phyloP scores from a whole-genome alignment of 2,888 invertebrate species.

The Drosophila maculinotata region DNA sequence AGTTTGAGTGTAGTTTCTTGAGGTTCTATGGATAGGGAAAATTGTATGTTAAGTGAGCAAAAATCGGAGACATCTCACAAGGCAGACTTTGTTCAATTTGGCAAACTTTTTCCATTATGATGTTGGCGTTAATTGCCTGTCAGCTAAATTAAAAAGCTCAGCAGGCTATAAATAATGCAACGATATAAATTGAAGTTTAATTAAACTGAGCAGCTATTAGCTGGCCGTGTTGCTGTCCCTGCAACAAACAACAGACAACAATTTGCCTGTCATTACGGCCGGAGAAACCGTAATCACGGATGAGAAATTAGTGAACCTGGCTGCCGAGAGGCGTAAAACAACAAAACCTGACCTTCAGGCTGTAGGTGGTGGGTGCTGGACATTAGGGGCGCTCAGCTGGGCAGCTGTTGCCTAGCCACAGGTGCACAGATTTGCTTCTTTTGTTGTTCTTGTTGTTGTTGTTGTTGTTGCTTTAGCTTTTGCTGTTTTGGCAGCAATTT shows the following conservation, averaged over 20 bases:
- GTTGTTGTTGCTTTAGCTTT: slow-evolving; percentile 10
- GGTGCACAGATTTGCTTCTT: slow-evolving; percentile 37
- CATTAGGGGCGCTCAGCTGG: slow-evolving; percentile 19
- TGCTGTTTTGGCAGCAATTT: slow-evolving; percentile 39
- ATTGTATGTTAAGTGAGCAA: too few species aligned
- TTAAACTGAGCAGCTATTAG: slow-evolving; percentile 58
- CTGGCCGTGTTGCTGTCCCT: neutral
- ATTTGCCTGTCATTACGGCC: slow-evolving; percentile 56
- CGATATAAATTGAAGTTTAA: slow-evolving; percentile 73
- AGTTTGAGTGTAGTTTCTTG: too few species aligned
- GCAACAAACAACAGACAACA: slow-evolving; percentile 37
- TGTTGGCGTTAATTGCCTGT: slow-evolving; percentile 16
- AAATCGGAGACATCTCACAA: neutral
- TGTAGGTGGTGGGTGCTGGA: slow-evolving; percentile 18
- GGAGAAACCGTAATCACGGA: slow-evolving; percentile 64
- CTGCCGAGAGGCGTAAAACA: slow-evolving; percentile 28
- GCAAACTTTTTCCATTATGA: slow-evolving; percentile 15
- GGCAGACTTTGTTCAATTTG: slow-evolving; percentile 5
- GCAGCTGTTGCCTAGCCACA: slow-evolving; percentile 34
- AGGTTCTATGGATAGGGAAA: too few species aligned
- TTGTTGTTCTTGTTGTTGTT: slow-evolving; percentile 11
- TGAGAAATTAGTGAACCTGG: slow-evolving; percentile 68
- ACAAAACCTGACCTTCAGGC: slow-evolving; percentile 53
- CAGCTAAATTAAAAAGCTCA: slow-evolving; percentile 55
- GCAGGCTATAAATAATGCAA: slow-evolving; percentile 70